phyloP scores from a whole-genome alignment of 2,888 invertebrate genomes.

The Altica lythri region DNA sequence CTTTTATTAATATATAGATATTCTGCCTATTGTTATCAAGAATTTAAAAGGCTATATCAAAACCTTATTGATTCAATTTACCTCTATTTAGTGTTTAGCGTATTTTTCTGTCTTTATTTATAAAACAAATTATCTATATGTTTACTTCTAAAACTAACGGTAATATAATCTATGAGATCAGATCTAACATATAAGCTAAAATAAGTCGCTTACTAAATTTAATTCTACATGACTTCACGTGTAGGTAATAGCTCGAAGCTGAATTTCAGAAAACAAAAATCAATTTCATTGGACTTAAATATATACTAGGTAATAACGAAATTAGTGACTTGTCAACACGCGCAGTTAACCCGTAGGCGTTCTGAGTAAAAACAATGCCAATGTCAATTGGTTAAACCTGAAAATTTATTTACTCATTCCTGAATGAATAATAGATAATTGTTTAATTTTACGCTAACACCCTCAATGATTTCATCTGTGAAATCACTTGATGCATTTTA shows the following conservation, averaged over 20 bases:
- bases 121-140: too few relatives aligned
- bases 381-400: background rate
- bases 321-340: background rate
- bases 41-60: too few relatives aligned
- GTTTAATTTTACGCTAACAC: constrained; percentile 6
- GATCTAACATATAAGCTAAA: background rate
- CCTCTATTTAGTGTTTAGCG: too few relatives aligned
- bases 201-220: background rate
- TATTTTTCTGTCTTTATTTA: too few relatives aligned
- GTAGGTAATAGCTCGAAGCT: background rate
- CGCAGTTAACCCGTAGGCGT: background rate
- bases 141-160: too few relatives aligned
- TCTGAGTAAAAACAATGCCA: constrained; percentile 2
- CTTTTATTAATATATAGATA: too few relatives aligned
- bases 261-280: constrained; percentile 2
- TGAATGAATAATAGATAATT: constrained; percentile 6
- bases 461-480: constrained; percentile 4
- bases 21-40: too few relatives aligned
- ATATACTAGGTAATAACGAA: background rate
- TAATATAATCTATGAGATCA: background rate
- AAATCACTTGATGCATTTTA: too few relatives aligned
- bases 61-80: too few relatives aligned
- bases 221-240: background rate
- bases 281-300: background rate
- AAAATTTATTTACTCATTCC: too few relatives aligned